Percentiles rank a stretch among this genome's conserved stretches.
Evolutionary conservation across 2,888 invertebrate genomes (phyloP).

Genomic region (Zelleria hepariella): DNA sequence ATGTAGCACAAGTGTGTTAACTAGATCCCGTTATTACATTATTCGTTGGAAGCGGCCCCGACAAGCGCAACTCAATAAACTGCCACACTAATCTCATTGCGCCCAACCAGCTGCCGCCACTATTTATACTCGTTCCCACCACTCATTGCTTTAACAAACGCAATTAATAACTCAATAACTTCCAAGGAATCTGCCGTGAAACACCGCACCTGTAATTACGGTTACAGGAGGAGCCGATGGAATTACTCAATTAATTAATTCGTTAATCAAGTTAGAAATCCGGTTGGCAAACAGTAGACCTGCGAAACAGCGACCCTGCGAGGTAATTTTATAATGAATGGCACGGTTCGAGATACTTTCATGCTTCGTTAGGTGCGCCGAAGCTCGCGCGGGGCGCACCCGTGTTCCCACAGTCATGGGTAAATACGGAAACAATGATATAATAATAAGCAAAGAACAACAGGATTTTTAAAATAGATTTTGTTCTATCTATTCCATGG

Average conservation of each 20-base stretch:
- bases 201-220: conserved; percentile 1
- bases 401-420: background rate
- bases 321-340: conserved; percentile 16
- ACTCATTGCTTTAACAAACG: background rate
- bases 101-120: background rate
- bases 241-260: conserved; percentile 39
- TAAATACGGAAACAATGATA: background rate
- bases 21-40: conserved; percentile 1
- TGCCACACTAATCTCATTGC: background rate
- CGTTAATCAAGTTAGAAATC: conserved; percentile 42
- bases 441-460: too few species aligned
- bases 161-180: conserved; percentile 5
- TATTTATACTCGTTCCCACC: background rate
- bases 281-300: conserved; percentile 33
- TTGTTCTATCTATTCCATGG: too few species aligned
- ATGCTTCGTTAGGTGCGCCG: background rate
- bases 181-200: conserved; percentile 4
- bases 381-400: background rate
- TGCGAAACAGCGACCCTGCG: conserved; percentile 24
- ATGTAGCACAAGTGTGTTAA: background rate
- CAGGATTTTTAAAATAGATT: too few species aligned
- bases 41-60: conserved; percentile 4
- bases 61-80: conserved; percentile 4
- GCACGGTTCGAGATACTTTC: background rate
- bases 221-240: conserved; percentile 28